A percentile compares a stretch with the other conserved stretches of the same genome.
Conservation (phyloP, 23 tunicate genomes). For the Ciona savignyi region DNA sequence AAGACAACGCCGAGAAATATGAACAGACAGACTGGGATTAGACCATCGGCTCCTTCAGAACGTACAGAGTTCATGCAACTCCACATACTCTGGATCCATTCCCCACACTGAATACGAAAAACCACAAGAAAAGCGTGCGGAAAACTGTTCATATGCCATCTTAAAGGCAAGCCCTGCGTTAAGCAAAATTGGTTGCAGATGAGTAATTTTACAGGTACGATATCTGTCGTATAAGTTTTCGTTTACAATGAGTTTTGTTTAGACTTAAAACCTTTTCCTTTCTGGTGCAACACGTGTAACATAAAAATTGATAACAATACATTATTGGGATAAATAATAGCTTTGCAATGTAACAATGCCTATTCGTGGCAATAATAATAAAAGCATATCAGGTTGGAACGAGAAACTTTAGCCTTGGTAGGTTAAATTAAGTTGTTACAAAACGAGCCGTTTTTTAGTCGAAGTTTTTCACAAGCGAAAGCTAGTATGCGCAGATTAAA, state of each 20-base stretch:
- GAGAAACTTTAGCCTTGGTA: not conserved
- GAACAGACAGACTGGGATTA: conserved; percentile 62
- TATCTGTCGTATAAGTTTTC: no score
- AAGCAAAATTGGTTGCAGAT: conserved; percentile 1
- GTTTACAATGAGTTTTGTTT: no score
- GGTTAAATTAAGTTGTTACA: no score
- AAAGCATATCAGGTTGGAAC: not conserved
- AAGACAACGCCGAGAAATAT: conserved; percentile 87
- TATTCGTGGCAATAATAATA: no score
- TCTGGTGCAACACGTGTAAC: no score
- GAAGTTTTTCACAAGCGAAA: not conserved
- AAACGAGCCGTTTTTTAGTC: not conserved
- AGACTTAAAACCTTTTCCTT: no score
- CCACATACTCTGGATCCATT: conserved; percentile 94
- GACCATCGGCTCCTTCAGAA: conserved; percentile 9
- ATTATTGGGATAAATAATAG: no score
- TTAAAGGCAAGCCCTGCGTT: conserved; percentile 64
- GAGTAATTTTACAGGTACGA: no score
- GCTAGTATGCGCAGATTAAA: not conserved
- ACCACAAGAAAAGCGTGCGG: conserved; percentile 81
- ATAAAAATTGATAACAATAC: no score
- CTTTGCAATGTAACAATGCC: no score
- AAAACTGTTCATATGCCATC: conserved; percentile 92
- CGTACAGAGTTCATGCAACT: conserved; percentile 73
- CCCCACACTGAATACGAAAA: conserved; percentile 88